Base-by-base conservation (phyloP, 2,888 invertebrate species). In the Dasypolia templi region DNA sequence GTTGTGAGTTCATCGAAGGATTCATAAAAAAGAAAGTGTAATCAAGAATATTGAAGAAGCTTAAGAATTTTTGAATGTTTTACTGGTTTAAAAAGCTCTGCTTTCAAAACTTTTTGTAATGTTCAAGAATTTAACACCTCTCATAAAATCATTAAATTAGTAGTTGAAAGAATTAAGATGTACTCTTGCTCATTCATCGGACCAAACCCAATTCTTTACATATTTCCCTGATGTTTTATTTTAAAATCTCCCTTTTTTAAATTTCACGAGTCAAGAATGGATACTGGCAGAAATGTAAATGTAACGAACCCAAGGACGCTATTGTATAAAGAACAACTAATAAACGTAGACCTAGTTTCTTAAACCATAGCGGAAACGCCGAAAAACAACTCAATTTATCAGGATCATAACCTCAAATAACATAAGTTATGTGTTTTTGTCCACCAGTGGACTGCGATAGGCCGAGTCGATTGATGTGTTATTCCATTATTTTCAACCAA, bases 301-400 rank as follows among this genome's bases (percentile, higher is more conserved):
- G n/a, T 26, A 79, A 12, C 5, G 35, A 72, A 22, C 1, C 39
- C 79, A 79, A 79, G 75, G 75, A 32, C 79, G 51, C 44, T 4
- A 29, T 9, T 51, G 51, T 29, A 72, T 17, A 9, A 49, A 56
- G 5, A 42, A 51, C 17, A 49, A 58, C 2, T 14, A 49, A 69
- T 49, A 51, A 42, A 19, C 56, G 70, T 75, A 35, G 58, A 79
- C 42, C 79, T 22, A 75, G 58, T 7, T 71, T 79, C 3, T 12
- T 32, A 58, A 17, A 19, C 19, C 6, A 14, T 53, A 35, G 32
- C 69, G 32, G 6, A 44, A 49, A 29, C 22, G 3, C 17, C 0
- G 56, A 58, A 51, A 55, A 29, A 51, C 35, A 75, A 7, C 4
- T 55, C 9, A 2, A 26, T 26, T 29, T 32, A 35, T 35, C 26